Evolutionary conservation across 2,797 vertebrate species (phyloP).

Genomic region (Falco biarmicus): DNA sequence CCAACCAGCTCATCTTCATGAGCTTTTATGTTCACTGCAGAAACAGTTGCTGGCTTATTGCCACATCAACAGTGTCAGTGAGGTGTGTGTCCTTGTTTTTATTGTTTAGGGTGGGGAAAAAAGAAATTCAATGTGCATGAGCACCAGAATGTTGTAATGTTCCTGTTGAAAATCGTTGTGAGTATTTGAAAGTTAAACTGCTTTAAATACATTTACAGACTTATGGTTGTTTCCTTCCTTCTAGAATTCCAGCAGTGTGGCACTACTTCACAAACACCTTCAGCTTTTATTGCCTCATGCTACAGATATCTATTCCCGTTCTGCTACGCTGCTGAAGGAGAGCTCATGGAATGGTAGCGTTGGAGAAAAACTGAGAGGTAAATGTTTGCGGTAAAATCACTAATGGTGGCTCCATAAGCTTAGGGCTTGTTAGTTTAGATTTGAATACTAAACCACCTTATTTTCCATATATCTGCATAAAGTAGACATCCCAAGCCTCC

Average conservation of each 20-base stretch:
- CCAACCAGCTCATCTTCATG: constrained; percentile 96
- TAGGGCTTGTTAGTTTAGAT: background rate
- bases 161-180: background rate
- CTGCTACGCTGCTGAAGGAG: constrained; percentile 89
- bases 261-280: constrained; percentile 95
- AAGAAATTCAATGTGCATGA: background rate
- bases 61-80: constrained; percentile 91
- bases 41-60: constrained; percentile 96
- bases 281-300: constrained; percentile 95
- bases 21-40: constrained; percentile 95
- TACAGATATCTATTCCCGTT: constrained; percentile 94
- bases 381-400: background rate
- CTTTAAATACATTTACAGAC: background rate
- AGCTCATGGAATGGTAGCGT: constrained; percentile 96
- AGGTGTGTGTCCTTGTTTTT: constrained; percentile 77
- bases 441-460: background rate
- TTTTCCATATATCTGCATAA: background rate
- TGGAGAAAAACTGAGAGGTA: constrained; percentile 92
- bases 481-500: background rate
- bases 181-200: background rate
- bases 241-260: constrained; percentile 95
- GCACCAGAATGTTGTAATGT: background rate
- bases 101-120: background rate
- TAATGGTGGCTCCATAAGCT: background rate
- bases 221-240: background rate